Percentiles rank a stretch among this genome's conserved stretches.
These are phyloP conservation scores for Drosophila pectinifera DNA, from an alignment of 1,140 invertebrate genomes.

Conservation along the genomic window DNA sequence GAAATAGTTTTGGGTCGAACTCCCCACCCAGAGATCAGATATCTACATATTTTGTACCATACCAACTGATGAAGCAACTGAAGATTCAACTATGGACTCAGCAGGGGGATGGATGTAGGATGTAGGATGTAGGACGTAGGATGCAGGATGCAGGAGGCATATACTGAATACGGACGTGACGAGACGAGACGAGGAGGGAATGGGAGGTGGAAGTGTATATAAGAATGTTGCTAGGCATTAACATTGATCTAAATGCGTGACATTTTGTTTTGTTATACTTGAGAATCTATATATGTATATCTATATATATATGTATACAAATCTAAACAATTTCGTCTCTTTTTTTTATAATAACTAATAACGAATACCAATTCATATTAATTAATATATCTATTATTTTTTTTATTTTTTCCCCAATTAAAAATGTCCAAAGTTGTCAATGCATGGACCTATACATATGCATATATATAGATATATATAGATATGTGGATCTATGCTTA, in stretches of 20 bases:
- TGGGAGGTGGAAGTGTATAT: constrained; percentile 61
- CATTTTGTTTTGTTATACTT: constrained; percentile 65
- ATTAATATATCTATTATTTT: constrained; percentile 14
- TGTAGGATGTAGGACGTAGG: constrained; percentile 19
- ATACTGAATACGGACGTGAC: neutral
- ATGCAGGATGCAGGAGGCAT: constrained; percentile 16
- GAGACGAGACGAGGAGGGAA: constrained; percentile 17
- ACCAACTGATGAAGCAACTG: constrained; percentile 20
- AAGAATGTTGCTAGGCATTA: constrained; percentile 67
- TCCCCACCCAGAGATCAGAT: constrained; percentile 34
- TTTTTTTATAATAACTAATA: constrained; percentile 6
- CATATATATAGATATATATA: constrained; percentile 50
- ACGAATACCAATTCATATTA: constrained; percentile 34
- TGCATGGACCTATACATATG: constrained; percentile 56
- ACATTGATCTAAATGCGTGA: constrained; percentile 54
- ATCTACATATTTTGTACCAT: constrained; percentile 29
- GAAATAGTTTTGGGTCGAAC: constrained; percentile 44
- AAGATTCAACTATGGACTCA: constrained; percentile 14
- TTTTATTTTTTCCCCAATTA: constrained; percentile 42
- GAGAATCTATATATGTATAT: constrained; percentile 38
- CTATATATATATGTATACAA: constrained; percentile 44
- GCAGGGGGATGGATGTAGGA: constrained; percentile 9
- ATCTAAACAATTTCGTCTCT: constrained; percentile 23
- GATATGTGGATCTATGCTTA: constrained; percentile 44
- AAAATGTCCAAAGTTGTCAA: constrained; percentile 78